Conservation (phyloP, 2,888 invertebrate species). For the Incurvaria masculella region DNA sequence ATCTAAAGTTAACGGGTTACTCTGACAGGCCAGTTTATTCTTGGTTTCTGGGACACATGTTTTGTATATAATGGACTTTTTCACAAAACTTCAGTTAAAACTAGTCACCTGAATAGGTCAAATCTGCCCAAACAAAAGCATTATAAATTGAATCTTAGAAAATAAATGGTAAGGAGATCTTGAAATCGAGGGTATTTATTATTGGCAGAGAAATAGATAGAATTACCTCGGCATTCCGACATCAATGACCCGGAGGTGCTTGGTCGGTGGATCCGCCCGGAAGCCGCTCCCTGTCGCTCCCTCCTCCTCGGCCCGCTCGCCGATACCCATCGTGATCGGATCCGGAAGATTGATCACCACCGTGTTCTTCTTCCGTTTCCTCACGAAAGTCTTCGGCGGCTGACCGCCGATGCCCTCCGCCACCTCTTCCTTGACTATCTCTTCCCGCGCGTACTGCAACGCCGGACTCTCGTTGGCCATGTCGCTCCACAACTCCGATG, state of each 20-base stretch:
- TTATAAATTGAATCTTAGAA: too few species aligned
- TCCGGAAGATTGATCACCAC: conserved; percentile 33
- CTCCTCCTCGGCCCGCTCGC: conserved; percentile 7
- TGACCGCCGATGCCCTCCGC: conserved; percentile 20
- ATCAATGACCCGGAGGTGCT: neutral
- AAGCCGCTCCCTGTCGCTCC: conserved; percentile 13
- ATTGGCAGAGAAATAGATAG: too few species aligned
- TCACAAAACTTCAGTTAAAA: too few species aligned
- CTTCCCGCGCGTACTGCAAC: conserved; percentile 40
- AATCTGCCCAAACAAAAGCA: too few species aligned
- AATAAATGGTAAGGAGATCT: too few species aligned
- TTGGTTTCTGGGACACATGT: too few species aligned
- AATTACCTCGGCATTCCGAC: neutral
- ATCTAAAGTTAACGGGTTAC: too few species aligned
- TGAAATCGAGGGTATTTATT: too few species aligned
- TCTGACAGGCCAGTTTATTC: too few species aligned
- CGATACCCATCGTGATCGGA: conserved; percentile 9
- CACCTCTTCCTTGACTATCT: conserved; percentile 25
- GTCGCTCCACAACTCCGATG: conserved; percentile 62
- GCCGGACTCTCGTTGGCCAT: conserved; percentile 37
- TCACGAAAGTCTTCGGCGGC: conserved; percentile 42
- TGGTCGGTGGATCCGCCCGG: neutral
- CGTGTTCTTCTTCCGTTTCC: conserved; percentile 41
- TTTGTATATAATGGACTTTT: too few species aligned
- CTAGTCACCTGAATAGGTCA: too few species aligned